Conservation (phyloP, 2,888 invertebrate species). For the Orthosia cruda region DNA sequence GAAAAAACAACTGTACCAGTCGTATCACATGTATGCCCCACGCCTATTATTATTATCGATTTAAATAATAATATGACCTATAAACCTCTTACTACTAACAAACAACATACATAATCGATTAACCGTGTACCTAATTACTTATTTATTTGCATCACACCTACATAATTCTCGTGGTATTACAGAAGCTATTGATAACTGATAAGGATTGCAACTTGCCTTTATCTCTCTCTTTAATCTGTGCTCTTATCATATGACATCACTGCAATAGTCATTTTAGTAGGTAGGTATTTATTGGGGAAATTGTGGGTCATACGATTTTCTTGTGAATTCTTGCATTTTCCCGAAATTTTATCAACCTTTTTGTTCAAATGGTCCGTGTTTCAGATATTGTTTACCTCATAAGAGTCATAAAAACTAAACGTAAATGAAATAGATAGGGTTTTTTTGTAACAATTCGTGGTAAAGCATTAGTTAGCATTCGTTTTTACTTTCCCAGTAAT, state of each 20-base stretch:
- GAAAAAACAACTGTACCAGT: too few species aligned
- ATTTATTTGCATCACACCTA: constrained; percentile 34
- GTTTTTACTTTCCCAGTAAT: background rate
- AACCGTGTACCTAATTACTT: constrained; percentile 4
- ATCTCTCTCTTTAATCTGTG: too few species aligned
- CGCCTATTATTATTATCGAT: background rate
- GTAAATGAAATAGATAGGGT: background rate
- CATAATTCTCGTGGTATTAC: constrained; percentile 4
- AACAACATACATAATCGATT: background rate
- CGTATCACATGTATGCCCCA: background rate
- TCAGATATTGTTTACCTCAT: background rate
- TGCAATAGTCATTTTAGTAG: constrained; percentile 3
- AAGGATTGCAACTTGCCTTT: constrained; percentile 11
- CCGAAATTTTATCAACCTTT: constrained; percentile 2
- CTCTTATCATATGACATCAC: constrained; percentile 49
- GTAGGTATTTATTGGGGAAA: background rate
- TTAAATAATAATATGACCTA: constrained; percentile 9
- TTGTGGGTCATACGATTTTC: constrained; percentile 33
- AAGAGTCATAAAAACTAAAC: background rate
- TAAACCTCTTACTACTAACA: background rate
- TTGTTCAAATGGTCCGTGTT: background rate
- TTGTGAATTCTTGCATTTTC: constrained; percentile 61
- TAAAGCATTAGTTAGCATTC: background rate
- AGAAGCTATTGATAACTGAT: constrained; percentile 36
- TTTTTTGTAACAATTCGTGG: background rate